Base-by-base conservation (phyloP, 2,888 invertebrate genomes). In the Lasioglossum oenotherae region DNA sequence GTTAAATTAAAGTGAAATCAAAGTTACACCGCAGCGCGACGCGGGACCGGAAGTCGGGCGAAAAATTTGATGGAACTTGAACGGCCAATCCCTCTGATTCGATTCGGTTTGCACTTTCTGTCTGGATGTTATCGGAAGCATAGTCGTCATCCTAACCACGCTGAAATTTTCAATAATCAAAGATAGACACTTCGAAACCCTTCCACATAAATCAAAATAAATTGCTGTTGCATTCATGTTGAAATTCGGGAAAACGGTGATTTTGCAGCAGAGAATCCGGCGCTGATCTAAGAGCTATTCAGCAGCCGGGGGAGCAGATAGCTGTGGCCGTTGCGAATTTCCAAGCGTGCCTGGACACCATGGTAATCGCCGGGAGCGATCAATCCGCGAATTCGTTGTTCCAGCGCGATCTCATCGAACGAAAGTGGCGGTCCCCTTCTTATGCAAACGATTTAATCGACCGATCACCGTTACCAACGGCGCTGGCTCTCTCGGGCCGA, bases 1-100 rank as follows among this genome's bases (percentile, higher is more conserved):
- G 93, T 93, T 93, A 93, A 93, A 92, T 93, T 93, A 93, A 93
- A 93, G 92, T 89, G 89, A 91, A 93, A 93, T 92, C 93, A 91
- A 92, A 92, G 89, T 87, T 88, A 74, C 83, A 69, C 67, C 38
- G 53, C 53, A 35, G 67, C 57, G 69, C 64, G 72, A 35, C 78
- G 77, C 44, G 38, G 71, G 10, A 74, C 77, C 35, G 49, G 49
- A 46, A 69, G 69, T 41, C 41, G n/a, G 23, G 35, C 23, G 73
- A 49, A 73, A 73, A 73, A 73, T 49, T 73, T 73, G 38, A 35
- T 49, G 49, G 46, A 73, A 73, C 31, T 73, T 73, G 31, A 10
- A 31, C 23, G 46, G 41, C 19, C 27, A 31, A 73, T 49, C 23
- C 41, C 49, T 49, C 49, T 73, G 31, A 31, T 41, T 73, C 41